Evolutionary conservation across 2,113 vertebrate species (phyloP), one percentile per base, ranked within the genome.

Genomic region (Daubentonia madagascariensis): DNA sequence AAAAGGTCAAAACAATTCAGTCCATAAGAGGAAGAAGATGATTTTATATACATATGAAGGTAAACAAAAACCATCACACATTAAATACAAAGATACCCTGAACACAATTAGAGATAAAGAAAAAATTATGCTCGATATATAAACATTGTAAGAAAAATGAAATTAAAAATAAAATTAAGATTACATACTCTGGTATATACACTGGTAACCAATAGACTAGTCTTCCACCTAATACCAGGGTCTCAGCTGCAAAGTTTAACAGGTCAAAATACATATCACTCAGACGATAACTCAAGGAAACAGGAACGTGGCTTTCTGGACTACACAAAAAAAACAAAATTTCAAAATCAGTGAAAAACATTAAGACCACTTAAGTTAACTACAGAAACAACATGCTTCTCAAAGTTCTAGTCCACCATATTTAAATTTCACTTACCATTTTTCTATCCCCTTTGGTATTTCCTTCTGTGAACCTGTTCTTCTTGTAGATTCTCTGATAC

Each of bases 231-330:
- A 99, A 98, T 88, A 99, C 98, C 63, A 99, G 99, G 78, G 99
- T 98, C n/a, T 99, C 99, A 43, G 99, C 99, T 0, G 99, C 99
- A 98, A 99, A 99, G 98, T 99, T 99, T 96, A 99, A 98, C 1
- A 99, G 99, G 98, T 99, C 99, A 79, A 99, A 99, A 97, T 99
- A 99, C 98, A 99, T 99, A 98, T 99, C 99, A 95, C 99, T 99
- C 91, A 99, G 98, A 96, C 99, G 99, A 92, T 99, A 99, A 63
- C 81, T 99, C 98, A 99, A 99, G 87, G 99, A 99, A 89, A 99
- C 98, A 3, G 99, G 99, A 89, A 99, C 98, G 12, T 99, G 99
- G 93, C 98, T 99, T 98, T 99, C 99, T 79, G 98, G 97, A 95
- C 99, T 99, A 96, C 94, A 98, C 61, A 97, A 93, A 97, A 50